Evolutionary conservation across 2,113 vertebrate species (phyloP).

Genomic region (Dolichallabes microphthalmus): DNA sequence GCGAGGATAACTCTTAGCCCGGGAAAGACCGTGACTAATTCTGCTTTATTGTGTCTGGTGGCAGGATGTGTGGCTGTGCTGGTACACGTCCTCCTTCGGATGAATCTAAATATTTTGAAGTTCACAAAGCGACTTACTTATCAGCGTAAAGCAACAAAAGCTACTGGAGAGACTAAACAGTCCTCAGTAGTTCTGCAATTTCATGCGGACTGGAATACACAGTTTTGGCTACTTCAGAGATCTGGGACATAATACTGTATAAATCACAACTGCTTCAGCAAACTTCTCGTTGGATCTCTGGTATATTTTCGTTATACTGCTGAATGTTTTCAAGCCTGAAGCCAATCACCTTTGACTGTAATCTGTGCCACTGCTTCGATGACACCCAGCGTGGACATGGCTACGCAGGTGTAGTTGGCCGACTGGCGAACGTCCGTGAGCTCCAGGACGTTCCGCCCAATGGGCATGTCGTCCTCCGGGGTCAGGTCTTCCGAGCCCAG

Average conservation of each 20-base stretch:
- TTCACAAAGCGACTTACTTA: background rate
- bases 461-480: constrained; percentile 98
- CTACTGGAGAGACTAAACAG: constrained; percentile 14
- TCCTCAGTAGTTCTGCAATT: background rate
- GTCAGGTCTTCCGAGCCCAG: constrained; percentile 95
- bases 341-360: constrained; percentile 91
- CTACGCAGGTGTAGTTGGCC: constrained; percentile 98
- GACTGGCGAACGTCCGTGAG: constrained; percentile 97
- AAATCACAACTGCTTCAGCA: background rate
- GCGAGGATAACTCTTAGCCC: constrained; percentile 58
- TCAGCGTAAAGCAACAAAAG: background rate
- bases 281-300: background rate
- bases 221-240: background rate
- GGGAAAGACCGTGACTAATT: constrained; percentile 73
- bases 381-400: constrained; percentile 97
- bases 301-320: background rate
- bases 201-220: background rate
- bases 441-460: constrained; percentile 97
- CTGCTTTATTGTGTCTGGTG: constrained; percentile 66
- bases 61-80: constrained; percentile 43
- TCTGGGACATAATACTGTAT: background rate
- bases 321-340: background rate
- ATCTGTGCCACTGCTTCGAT: constrained; percentile 98
- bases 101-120: background rate
- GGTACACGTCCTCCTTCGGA: constrained; percentile 37